phyloP scores from a whole-genome alignment of 2,797 vertebrate species.

The Sebastes ruberrimus region DNA sequence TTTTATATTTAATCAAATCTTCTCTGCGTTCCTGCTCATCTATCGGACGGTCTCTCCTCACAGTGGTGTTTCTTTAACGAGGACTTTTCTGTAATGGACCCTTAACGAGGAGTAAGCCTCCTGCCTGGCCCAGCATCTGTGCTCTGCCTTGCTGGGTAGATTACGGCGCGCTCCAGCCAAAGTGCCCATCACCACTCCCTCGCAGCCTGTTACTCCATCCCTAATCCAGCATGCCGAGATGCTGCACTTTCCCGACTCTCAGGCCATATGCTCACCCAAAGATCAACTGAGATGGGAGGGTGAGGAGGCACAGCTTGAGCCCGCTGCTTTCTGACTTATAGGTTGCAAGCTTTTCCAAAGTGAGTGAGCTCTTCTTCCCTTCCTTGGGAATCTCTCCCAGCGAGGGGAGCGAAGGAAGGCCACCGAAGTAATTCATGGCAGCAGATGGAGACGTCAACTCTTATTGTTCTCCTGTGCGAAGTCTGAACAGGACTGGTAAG shows the following conservation, averaged over 20 bases:
- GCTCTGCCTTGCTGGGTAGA: slow-evolving; percentile 78
- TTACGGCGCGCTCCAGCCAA: slow-evolving; percentile 70
- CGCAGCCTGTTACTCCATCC: slow-evolving; percentile 76
- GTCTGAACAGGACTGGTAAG: slow-evolving; percentile 66
- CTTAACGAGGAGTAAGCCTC: slow-evolving; percentile 79
- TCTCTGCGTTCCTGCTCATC: slow-evolving; percentile 42
- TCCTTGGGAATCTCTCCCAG: slow-evolving; percentile 26
- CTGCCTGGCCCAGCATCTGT: slow-evolving; percentile 80
- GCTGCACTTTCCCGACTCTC: slow-evolving; percentile 67
- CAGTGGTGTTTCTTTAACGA: slow-evolving; percentile 78
- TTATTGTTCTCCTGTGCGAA: slow-evolving; percentile 75
- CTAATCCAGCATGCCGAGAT: slow-evolving; percentile 80
- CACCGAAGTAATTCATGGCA: slow-evolving; percentile 60
- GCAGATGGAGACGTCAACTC: slow-evolving; percentile 77
- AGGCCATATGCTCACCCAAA: slow-evolving; percentile 78
- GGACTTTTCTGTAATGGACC: slow-evolving; percentile 76
- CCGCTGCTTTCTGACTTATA: slow-evolving; percentile 52
- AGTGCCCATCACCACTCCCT: slow-evolving; percentile 78
- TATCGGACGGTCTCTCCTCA: slow-evolving; percentile 51
- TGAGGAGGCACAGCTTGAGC: slow-evolving; percentile 63
- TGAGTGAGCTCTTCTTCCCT: slow-evolving; percentile 29
- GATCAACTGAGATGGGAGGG: slow-evolving; percentile 70
- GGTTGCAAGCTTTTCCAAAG: slow-evolving; percentile 53
- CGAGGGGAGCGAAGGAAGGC: slow-evolving; percentile 48
- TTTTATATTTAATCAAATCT: slow-evolving; percentile 64